A percentile compares a stretch with the other conserved stretches of the same genome.
These are phyloP conservation scores for Colletes latitarsis DNA, from an alignment of 1,140 invertebrate species.

Conservation along the genomic window DNA sequence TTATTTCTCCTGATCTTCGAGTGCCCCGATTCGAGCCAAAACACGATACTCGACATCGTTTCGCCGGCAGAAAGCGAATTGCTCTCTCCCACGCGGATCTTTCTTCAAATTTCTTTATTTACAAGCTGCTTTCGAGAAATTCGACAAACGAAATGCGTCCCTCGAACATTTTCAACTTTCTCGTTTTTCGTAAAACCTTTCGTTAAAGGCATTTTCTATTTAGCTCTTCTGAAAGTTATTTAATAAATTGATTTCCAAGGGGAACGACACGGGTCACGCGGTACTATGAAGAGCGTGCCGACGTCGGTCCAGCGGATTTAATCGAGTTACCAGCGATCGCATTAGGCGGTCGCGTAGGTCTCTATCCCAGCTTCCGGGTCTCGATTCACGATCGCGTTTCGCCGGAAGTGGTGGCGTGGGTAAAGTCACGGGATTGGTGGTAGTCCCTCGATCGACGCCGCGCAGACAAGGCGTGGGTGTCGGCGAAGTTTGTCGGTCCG, in stretches of 20 bases:
- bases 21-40: not conserved
- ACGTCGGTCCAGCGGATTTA: conserved; percentile 52
- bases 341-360: conserved; percentile 19
- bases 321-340: conserved; percentile 44
- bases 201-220: not conserved
- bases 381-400: not conserved
- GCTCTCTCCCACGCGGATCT: too few relatives aligned
- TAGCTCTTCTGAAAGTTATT: not conserved
- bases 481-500: conserved; percentile 40
- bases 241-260: not conserved
- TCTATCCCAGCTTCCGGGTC: not conserved
- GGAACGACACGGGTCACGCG: too few relatives aligned
- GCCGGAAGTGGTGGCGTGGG: conserved; percentile 22
- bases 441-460: not conserved
- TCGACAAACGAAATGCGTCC: too few relatives aligned
- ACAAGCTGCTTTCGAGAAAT: not conserved
- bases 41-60: not conserved
- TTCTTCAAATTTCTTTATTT: not conserved
- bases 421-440: not conserved
- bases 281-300: not conserved
- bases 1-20: not conserved
- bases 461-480: conserved; percentile 35
- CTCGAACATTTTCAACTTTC: too few relatives aligned
- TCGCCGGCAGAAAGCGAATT: not conserved
- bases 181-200: too few relatives aligned